Percentiles rank a stretch among this genome's conserved stretches.
Conservation (phyloP, 2,797 vertebrate genomes). For the Gallinago solitaria region DNA sequence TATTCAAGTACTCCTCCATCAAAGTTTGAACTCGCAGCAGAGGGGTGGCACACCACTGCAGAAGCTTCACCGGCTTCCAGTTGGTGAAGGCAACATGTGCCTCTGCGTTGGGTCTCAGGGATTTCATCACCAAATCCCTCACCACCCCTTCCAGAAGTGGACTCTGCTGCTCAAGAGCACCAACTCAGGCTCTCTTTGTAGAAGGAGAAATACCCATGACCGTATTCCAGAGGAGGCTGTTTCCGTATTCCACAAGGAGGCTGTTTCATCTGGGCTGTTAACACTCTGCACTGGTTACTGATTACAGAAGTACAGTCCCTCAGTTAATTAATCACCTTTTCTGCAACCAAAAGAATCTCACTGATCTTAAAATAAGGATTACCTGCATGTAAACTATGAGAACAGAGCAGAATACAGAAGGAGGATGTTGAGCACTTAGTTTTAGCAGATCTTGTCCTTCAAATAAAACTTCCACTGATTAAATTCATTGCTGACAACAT, state of each 20-base stretch:
- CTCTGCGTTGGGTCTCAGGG: fast-evolving
- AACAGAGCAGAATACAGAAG: not conserved
- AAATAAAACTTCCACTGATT: not conserved
- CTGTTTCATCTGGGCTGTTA: not conserved
- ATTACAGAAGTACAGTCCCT: not conserved
- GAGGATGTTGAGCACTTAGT: not conserved
- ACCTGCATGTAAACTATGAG: not conserved
- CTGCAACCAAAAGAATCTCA: not conserved
- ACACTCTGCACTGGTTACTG: not conserved
- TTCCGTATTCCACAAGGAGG: too few relatives aligned
- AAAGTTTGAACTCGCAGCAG: not conserved
- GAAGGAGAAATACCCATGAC: not conserved
- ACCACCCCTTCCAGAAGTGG: not conserved
- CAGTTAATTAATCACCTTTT: not conserved
- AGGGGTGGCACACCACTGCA: not conserved
- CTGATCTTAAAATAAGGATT: not conserved
- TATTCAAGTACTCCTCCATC: conserved; percentile 2
- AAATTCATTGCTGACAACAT: not conserved
- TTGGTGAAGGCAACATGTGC: not conserved
- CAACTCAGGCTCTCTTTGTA: not conserved
- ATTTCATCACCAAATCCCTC: not conserved
- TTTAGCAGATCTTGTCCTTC: not conserved
- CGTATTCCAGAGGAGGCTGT: not conserved
- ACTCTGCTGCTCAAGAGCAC: not conserved
- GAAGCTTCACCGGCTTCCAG: not conserved